A percentile compares a stretch with the other conserved stretches of the same genome.
phyloP scores from a whole-genome alignment of 2,888 invertebrate species.

The Mesorhabditis sp. region DNA sequence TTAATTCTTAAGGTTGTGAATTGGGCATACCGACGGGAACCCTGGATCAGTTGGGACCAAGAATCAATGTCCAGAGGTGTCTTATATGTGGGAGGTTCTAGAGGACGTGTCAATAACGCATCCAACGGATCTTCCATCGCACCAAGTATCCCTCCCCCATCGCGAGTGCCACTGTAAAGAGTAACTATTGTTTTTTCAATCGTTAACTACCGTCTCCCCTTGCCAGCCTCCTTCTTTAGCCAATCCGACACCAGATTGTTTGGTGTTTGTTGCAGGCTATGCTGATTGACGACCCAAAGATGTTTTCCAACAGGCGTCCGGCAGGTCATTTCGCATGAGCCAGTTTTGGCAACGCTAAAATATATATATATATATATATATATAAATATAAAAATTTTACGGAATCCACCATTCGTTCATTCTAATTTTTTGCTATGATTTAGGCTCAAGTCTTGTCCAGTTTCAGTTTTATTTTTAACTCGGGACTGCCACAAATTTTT shows the following conservation, averaged over 20 bases:
- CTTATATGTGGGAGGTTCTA: not conserved
- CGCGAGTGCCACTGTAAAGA: conserved; percentile 18
- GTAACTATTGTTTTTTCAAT: not conserved
- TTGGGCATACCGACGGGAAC: not conserved
- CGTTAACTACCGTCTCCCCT: conserved; percentile 22
- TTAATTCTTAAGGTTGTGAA: not conserved
- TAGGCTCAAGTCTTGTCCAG: too few species aligned
- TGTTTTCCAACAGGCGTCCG: conserved; percentile 48
- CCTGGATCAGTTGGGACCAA: conserved; percentile 1
- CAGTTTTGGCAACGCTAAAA: conserved; percentile 29
- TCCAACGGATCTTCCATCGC: conserved; percentile 43
- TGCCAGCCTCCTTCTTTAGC: conserved; percentile 34
- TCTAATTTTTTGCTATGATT: too few species aligned
- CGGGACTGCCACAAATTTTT: too few species aligned
- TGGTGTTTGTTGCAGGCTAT: conserved; percentile 18
- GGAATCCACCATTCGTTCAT: too few species aligned
- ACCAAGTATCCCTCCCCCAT: conserved; percentile 33
- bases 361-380: conserved; percentile 7
- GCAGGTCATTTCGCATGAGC: conserved; percentile 32
- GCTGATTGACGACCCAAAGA: conserved; percentile 38
- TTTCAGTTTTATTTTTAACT: too few species aligned
- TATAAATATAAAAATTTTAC: conserved; percentile 9
- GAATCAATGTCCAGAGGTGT: not conserved
- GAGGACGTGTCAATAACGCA: conserved; percentile 16
- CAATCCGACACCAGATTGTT: conserved; percentile 35